Base-by-base conservation (phyloP, 2,797 vertebrate genomes). In the Eupleurogrammus muticus region DNA sequence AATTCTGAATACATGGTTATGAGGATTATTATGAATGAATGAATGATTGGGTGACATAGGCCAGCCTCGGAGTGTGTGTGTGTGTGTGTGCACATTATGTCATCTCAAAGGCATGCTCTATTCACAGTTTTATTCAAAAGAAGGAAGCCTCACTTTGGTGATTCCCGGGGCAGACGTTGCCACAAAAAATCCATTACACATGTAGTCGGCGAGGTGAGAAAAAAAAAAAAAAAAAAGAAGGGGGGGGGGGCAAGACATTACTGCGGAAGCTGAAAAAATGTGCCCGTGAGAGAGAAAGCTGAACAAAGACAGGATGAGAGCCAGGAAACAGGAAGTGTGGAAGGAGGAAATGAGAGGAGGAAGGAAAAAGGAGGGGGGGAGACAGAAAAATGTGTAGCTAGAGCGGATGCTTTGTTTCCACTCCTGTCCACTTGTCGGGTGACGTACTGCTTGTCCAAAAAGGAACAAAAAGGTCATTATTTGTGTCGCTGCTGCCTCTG, bases 321-420 rank as follows among this genome's bases (percentile, higher is more conserved):
- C 34, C 88, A 90, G 87, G 86, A 91, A 91, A 90, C 88, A 86
- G 90, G 89, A 91, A 90, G 85, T 75, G 81, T 80, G 72, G 80
- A 86, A 79, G 70, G 80, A 82, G 88, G 89, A 90, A 91, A 90
- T 89, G 87, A 88, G 83, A 79, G 77, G 72, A 81, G 74, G 87
- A 80, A 87, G 83, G 80, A 83, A 80, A 53, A 52, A 63, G 59
- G 66, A 60, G 77, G 66, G 70, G 70, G 75, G 48, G 74, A 58
- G 38, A 58, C n/a, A 74, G 61, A 81, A 70, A 86, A 74, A 79
- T 75, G 70, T 78, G 71, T 63, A 49, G 68, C 66, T 50, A 81
- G 79, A 87, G 79, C 53, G 9, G 77, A 89, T 68, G 78, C 83
- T 83, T 87, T 86, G 86, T 87, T 83, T 75, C 79, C 53, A 66